Evolutionary conservation across 2,888 invertebrate genomes (phyloP), one percentile per base, ranked within the genome.

Genomic region (Caenorhabditis sp.): DNA sequence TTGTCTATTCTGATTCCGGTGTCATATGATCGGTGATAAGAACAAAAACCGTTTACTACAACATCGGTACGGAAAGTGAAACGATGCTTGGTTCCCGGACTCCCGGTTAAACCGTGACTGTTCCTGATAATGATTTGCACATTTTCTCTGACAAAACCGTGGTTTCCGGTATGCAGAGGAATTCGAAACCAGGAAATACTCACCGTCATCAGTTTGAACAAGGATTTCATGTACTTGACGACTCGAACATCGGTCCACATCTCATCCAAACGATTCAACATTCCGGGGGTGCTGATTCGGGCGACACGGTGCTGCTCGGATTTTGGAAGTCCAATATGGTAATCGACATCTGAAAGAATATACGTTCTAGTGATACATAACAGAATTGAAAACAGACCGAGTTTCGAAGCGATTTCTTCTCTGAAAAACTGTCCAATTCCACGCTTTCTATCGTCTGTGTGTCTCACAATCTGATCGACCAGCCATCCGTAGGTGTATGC

Each of bases 321-420:
- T 2, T 68, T 64, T 2, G 91, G 88, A 37, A 92, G 84, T 13
- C 92, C 92, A 40, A 92, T 87, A 61, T 87, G 85, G 81, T 90
- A 92, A 58, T 92, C 92, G 18, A 92, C 87, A 35, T 84, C 92
- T 92, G 61, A 61, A 88, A 70, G 4, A 3, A 22, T 3, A 15
- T 47, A n/a, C n/a, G n/a, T n/a, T n/a, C n/a, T n/a, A n/a, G n/a
- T n/a, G n/a, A n/a, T n/a, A n/a, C n/a, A n/a, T n/a, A n/a, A n/a
- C n/a, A n/a, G n/a, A n/a, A n/a, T n/a, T n/a, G n/a, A n/a, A 32
- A 4, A 32, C 64, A n/a, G 22, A 81, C 81, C 61, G 1, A 68
- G 18, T 78, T 82, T 82, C 22, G 76, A 53, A 0, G 81, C 72
- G 22, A 79, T 68, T 60, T 80, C 74, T 67, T 82, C 64, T 56